phyloP scores from a whole-genome alignment of 2,113 vertebrate genomes.

The Nycticorax nycticorax region DNA sequence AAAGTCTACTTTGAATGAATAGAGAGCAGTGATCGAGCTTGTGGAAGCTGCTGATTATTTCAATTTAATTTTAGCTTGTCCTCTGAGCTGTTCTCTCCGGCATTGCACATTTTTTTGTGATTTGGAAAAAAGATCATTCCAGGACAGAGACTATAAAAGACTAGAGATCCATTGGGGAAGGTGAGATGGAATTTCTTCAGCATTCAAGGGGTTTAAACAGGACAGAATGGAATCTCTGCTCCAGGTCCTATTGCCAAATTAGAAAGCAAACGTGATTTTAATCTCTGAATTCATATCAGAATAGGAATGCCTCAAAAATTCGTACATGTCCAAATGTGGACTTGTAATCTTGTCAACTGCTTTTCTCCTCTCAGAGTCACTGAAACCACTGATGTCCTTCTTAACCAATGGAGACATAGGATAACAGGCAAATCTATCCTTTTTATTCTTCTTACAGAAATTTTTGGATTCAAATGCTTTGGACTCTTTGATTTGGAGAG shows the following conservation, averaged over 20 bases:
- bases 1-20: background rate
- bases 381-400: background rate
- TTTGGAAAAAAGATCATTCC: background rate
- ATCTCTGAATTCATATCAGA: background rate
- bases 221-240: background rate
- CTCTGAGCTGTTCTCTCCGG: background rate
- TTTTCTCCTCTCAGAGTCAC: background rate
- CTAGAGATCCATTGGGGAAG: rapidly evolving
- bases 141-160: background rate
- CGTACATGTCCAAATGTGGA: background rate
- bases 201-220: background rate
- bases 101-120: background rate
- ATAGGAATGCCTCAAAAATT: background rate
- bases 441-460: background rate
- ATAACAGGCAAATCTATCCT: background rate
- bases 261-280: background rate
- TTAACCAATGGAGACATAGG: background rate
- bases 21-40: background rate
- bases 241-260: background rate
- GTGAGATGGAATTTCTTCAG: background rate
- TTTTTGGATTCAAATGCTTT: background rate
- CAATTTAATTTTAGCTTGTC: background rate
- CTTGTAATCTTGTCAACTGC: background rate
- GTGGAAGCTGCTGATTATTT: background rate
- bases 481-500: background rate